phyloP scores from a whole-genome alignment of 2,888 invertebrate genomes.

The Caenorhabditis drosophilae region DNA sequence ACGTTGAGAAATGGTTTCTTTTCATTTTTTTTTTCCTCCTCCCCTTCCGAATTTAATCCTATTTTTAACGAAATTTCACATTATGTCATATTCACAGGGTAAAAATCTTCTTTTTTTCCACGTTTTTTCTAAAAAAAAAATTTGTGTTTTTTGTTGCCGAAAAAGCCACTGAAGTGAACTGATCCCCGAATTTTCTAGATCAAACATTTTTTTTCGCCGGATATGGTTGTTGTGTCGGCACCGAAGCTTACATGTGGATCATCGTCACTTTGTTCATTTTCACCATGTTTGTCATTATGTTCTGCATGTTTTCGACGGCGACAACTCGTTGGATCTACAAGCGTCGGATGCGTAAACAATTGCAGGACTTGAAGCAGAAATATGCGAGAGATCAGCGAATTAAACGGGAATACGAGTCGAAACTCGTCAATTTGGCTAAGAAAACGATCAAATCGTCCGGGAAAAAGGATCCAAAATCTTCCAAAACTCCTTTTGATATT shows the following conservation, averaged over 20 bases:
- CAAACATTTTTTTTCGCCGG: conserved; percentile 36
- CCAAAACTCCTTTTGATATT: too few relatives aligned
- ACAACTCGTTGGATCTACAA: conserved; percentile 34
- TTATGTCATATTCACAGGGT: too few relatives aligned
- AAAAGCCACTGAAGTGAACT: too few relatives aligned
- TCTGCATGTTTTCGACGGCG: conserved; percentile 26
- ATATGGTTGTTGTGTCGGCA: conserved; percentile 34
- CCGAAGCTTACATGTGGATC: conserved; percentile 31
- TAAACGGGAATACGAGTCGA: conserved; percentile 22
- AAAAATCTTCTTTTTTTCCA: not conserved
- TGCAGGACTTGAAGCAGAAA: conserved; percentile 24
- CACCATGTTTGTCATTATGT: conserved; percentile 16
- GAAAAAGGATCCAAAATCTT: too few relatives aligned
- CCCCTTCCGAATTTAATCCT: not conserved
- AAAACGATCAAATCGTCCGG: too few relatives aligned
- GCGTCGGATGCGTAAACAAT: conserved; percentile 27
- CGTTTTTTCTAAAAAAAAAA: not conserved
- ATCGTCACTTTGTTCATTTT: conserved; percentile 24
- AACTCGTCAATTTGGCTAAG: conserved; percentile 23
- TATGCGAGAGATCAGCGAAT: conserved; percentile 14
- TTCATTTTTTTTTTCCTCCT: not conserved
- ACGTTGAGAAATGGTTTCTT: too few relatives aligned
- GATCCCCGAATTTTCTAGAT: too few relatives aligned
- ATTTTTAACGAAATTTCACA: too few relatives aligned
- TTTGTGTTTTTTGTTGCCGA: too few relatives aligned